Evolutionary conservation across 2,113 vertebrate species (phyloP).

Genomic region (Podocnemis expansa): DNA sequence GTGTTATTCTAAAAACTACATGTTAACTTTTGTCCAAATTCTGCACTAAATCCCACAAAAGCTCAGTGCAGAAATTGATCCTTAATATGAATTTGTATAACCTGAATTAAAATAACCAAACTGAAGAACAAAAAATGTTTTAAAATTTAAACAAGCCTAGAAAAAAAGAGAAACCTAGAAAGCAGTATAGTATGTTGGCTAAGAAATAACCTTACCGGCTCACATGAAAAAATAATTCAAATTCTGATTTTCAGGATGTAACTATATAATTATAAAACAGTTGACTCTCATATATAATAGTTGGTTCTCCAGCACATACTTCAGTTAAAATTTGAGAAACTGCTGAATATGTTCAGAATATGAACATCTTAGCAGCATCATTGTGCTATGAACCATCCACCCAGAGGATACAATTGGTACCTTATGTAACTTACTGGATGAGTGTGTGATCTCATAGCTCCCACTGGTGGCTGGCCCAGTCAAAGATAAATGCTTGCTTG

Average conservation of each 20-base stretch:
- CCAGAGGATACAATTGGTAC: neutral
- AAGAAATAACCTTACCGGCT: neutral
- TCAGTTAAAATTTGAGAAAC: neutral
- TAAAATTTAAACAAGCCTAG: rapidly evolving
- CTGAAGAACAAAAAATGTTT: neutral
- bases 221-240: neutral
- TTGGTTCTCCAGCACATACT: rapidly evolving
- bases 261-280: neutral
- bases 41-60: neutral
- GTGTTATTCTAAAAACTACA: neutral
- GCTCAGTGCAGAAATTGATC: neutral
- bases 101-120: neutral
- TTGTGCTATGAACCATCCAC: neutral
- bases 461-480: constrained; percentile 21
- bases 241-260: neutral
- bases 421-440: neutral
- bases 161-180: constrained; percentile 31
- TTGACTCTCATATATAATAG: neutral
- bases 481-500: neutral
- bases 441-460: constrained; percentile 25
- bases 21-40: neutral
- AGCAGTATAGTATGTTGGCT: neutral
- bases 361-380: neutral
- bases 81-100: neutral
- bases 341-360: rapidly evolving